Percentiles rank a stretch among this genome's conserved stretches.
Evolutionary conservation across 2,888 invertebrate genomes (phyloP).

Genomic region (Lagria hirta): DNA sequence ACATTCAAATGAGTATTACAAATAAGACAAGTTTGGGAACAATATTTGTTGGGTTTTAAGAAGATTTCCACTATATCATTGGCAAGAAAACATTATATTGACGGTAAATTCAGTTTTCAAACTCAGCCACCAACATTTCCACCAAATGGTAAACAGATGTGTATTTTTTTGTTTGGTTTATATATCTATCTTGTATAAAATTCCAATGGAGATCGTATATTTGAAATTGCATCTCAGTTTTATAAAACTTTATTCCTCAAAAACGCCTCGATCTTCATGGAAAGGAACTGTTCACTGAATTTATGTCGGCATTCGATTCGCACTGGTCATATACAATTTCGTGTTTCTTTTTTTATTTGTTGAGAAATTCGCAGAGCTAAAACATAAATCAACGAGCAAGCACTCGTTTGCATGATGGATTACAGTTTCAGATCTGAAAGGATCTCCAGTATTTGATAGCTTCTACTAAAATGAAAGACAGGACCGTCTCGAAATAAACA

Average conservation of each 20-base stretch:
- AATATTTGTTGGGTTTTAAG: too few species aligned
- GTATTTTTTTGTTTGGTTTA: slow-evolving; percentile 36
- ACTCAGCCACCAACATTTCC: slow-evolving; percentile 41
- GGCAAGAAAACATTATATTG: slow-evolving; percentile 5
- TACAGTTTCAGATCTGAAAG: too few species aligned
- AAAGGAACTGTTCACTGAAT: slow-evolving; percentile 33
- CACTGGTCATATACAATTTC: slow-evolving; percentile 23
- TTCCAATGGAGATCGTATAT: slow-evolving; percentile 36
- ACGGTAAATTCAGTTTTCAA: slow-evolving; percentile 39
- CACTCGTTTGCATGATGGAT: too few species aligned
- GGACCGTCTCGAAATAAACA: too few species aligned
- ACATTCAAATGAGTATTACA: too few species aligned
- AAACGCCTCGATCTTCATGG: slow-evolving; percentile 31
- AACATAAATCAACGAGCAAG: too few species aligned
- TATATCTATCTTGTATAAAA: slow-evolving; percentile 39
- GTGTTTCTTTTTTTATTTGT: slow-evolving; percentile 23
- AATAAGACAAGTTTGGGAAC: too few species aligned
- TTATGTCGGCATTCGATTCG: slow-evolving; percentile 29
- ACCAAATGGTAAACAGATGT: slow-evolving; percentile 42
- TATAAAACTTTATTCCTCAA: slow-evolving; percentile 37
- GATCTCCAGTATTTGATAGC: too few species aligned
- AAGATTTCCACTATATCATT: slow-evolving; percentile 12
- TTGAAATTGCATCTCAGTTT: slow-evolving; percentile 39
- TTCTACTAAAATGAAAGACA: too few species aligned
- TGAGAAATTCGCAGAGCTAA: too few species aligned